Evolutionary conservation across 2,113 vertebrate species (phyloP), one percentile per base, ranked within the genome.

Genomic region (Crocuta crocuta): DNA sequence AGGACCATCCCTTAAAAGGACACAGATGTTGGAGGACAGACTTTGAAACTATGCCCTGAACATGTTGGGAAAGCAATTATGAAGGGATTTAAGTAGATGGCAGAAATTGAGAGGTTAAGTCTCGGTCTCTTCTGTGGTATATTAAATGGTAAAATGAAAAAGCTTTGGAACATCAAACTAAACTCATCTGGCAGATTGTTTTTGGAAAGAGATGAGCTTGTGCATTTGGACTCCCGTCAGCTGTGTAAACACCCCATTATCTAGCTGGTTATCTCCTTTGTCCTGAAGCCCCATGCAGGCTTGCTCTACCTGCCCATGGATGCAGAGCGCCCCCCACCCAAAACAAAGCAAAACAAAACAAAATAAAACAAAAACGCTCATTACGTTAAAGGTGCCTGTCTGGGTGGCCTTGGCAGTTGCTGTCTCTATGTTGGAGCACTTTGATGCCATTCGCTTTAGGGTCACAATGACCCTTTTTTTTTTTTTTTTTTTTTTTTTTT

Each of bases 111-210:
- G 97, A 97, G 97, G 97, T 97, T 94, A 97, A 97, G 88, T 85
- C 96, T 76, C 66, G 0, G 13, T 94, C 88, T 89, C 94, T 88
- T 95, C 98, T 97, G 84, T 98, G 96, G 85, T 4, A 31, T 81
- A 97, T 98, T 98, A 98, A 98, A 97, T 98, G 97, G 96, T 96
- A 94, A 98, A 98, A 98, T 96, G 97, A 95, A 95, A 96, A 91
- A 97, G 97, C 96, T 97, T 98, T 98, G 98, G 98, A 98, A 98
- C 97, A 97, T 98, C 89, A 97, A 68, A 91, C 95, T 95, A 97
- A 98, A 98, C 84, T 98, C 98, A 98, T 98, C 97, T 98, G 94
- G 94, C 95, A 98, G 97, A 98, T 97, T 95, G 96, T 96, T 95
- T 94, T 97, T 97, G 97, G 97, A 98, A 97, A 95, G 93, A 91